Evolutionary conservation across 2,113 vertebrate species (phyloP).

Genomic region (Actenoides lindsayi): DNA sequence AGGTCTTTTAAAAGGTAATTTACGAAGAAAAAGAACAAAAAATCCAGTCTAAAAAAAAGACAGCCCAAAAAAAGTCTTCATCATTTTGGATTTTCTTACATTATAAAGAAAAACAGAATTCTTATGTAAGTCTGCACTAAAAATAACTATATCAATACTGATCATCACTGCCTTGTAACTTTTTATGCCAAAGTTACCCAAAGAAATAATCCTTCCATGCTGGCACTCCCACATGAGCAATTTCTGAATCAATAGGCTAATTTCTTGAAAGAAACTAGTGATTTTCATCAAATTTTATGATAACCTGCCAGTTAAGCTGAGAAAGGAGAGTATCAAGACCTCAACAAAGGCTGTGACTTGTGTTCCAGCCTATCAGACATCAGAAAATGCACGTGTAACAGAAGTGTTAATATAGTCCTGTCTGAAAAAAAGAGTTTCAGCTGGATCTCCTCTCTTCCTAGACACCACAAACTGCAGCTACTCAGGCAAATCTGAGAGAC

Average conservation of each 20-base stretch:
- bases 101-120: not conserved
- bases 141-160: not conserved
- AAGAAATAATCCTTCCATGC: not conserved
- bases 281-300: not conserved
- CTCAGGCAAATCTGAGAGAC: not conserved
- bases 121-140: not conserved
- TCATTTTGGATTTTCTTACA: not conserved
- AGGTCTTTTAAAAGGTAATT: not conserved
- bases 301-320: not conserved
- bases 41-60: not conserved
- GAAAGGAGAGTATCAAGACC: not conserved
- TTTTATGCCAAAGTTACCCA: not conserved
- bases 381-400: not conserved
- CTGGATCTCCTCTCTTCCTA: not conserved
- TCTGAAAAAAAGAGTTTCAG: not conserved
- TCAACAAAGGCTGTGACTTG: not conserved
- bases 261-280: not conserved
- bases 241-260: slow-evolving; percentile 5
- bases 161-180: not conserved
- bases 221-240: not conserved
- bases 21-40: not conserved
- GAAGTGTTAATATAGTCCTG: not conserved
- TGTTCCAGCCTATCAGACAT: not conserved
- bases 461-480: not conserved
- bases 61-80: not conserved